These are phyloP conservation scores for Rhyzopertha dominica DNA, from an alignment of 1,140 invertebrate species.

Conservation along the genomic window DNA sequence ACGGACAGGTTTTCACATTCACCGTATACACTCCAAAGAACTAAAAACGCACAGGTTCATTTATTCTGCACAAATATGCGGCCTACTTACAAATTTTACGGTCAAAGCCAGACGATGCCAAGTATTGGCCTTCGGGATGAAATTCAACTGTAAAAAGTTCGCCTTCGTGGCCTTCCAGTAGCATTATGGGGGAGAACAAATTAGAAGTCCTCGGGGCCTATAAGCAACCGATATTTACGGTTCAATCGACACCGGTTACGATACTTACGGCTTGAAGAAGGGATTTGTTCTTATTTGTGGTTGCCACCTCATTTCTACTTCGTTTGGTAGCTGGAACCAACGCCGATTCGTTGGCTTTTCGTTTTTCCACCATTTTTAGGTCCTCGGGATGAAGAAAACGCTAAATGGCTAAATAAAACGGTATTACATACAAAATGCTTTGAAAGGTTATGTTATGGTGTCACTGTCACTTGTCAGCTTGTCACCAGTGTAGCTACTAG, in stretches of 20 bases:
- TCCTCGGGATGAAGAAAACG: not conserved
- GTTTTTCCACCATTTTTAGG: constrained; percentile 50
- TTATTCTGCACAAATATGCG: constrained; percentile 1
- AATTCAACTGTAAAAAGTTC: constrained; percentile 94
- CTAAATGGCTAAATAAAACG: too few species aligned
- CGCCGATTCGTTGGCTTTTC: constrained; percentile 65
- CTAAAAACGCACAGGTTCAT: constrained; percentile 57
- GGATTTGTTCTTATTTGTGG: constrained; percentile 62
- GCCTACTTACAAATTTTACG: constrained; percentile 84
- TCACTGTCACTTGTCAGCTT: too few species aligned
- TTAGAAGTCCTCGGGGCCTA: constrained; percentile 74
- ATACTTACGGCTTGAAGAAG: constrained; percentile 55
- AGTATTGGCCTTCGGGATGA: constrained; percentile 90
- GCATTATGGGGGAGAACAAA: constrained; percentile 91
- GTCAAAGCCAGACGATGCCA: constrained; percentile 96
- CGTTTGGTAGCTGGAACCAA: constrained; percentile 65
- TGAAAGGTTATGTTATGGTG: too few species aligned
- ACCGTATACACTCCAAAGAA: constrained; percentile 95
- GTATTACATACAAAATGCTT: too few species aligned
- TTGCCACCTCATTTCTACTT: constrained; percentile 63
- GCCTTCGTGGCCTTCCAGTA: constrained; percentile 93
- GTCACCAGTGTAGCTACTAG: too few species aligned
- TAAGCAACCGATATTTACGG: constrained; percentile 22
- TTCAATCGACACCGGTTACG: not conserved
- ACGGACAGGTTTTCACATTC: constrained; percentile 96